Evolutionary conservation across 2,797 vertebrate genomes (phyloP).

Genomic region (Coregonus suidteri): DNA sequence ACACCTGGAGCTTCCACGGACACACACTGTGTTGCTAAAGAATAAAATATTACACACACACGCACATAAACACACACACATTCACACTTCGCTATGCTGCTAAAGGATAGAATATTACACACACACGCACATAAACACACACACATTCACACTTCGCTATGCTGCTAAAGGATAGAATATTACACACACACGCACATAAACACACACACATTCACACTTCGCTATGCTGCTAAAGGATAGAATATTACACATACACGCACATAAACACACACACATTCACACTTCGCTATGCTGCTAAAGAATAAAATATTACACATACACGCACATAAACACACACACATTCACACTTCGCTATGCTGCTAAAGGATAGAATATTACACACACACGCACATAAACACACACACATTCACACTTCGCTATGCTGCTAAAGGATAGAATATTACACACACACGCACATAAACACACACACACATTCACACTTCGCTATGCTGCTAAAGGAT

Average conservation of each 20-base stretch:
- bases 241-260: slow-evolving; percentile 17
- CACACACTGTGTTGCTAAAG: neutral
- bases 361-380: slow-evolving; percentile 21
- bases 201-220: slow-evolving; percentile 24
- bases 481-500: slow-evolving; percentile 9
- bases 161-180: slow-evolving; percentile 17
- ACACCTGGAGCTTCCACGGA: slow-evolving; percentile 21
- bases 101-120: too few relatives aligned
- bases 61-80: too few relatives aligned
- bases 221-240: slow-evolving; percentile 6
- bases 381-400: too few relatives aligned
- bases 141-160: slow-evolving; percentile 13
- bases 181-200: slow-evolving; percentile 6
- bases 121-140: slow-evolving; percentile 11
- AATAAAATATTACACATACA: too few relatives aligned
- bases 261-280: neutral
- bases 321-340: slow-evolving; percentile 21
- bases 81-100: neutral
- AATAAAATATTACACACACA: slow-evolving; percentile 21
- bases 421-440: too few relatives aligned
- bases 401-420: neutral
- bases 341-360: too few relatives aligned
- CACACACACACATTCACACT: slow-evolving; percentile 24
- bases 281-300: neutral
- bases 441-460: neutral